Evolutionary conservation across 2,113 vertebrate genomes (phyloP).

Genomic region (Eleginops maclovinus): DNA sequence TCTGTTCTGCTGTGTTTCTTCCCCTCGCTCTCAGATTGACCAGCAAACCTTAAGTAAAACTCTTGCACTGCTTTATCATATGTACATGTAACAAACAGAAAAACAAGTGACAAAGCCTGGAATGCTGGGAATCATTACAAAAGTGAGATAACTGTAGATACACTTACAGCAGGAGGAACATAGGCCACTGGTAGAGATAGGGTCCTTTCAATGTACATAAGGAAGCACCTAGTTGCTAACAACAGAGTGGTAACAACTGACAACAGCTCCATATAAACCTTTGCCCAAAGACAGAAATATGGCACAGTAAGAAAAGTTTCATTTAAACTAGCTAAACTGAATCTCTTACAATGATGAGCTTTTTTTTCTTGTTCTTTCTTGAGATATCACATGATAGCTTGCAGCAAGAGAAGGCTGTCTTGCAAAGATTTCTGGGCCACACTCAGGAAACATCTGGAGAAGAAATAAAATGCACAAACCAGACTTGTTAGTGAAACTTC

Average conservation of each 20-base stretch:
- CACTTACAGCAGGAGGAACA: constrained; percentile 73
- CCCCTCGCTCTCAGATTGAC: constrained; percentile 69
- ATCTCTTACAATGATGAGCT: constrained; percentile 84
- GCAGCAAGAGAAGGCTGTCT: constrained; percentile 89
- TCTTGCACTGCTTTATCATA: constrained; percentile 65
- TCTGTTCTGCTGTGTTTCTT: constrained; percentile 51
- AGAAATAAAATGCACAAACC: constrained; percentile 59
- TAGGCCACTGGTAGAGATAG: constrained; percentile 91
- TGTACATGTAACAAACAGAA: constrained; percentile 77
- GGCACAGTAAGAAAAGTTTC: constrained; percentile 87
- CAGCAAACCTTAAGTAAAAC: constrained; percentile 77
- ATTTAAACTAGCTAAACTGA: constrained; percentile 83
- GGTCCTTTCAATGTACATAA: constrained; percentile 92
- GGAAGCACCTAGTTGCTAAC: constrained; percentile 94
- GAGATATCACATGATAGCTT: constrained; percentile 81
- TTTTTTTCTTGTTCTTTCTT: constrained; percentile 57
- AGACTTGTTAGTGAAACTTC: constrained; percentile 49
- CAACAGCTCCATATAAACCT: constrained; percentile 93
- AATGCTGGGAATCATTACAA: constrained; percentile 81
- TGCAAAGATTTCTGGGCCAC: constrained; percentile 85
- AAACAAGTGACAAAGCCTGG: constrained; percentile 75
- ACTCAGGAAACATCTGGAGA: constrained; percentile 94
- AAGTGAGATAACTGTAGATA: constrained; percentile 79
- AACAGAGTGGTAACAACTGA: constrained; percentile 94
- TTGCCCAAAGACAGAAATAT: constrained; percentile 93